Evolutionary conservation across 1,140 invertebrate species (phyloP).

Genomic region (Palaemon carinicauda): DNA sequence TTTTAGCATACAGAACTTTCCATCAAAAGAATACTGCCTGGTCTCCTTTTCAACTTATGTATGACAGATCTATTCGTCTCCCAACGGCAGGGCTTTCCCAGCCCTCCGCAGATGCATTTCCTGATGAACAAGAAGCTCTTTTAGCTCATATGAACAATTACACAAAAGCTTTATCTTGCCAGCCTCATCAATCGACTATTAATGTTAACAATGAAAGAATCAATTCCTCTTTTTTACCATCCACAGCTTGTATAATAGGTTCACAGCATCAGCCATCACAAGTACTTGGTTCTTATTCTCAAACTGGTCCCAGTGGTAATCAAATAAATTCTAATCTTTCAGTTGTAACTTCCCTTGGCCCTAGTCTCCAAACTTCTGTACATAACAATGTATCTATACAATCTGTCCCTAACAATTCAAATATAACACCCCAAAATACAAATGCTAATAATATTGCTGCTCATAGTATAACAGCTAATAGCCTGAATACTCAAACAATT

Average conservation of each 20-base stretch:
- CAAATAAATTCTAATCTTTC: slow-evolving; percentile 24
- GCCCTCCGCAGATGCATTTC: neutral
- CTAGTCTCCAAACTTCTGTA: neutral
- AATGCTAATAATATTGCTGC: neutral
- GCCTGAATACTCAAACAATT: slow-evolving; percentile 25
- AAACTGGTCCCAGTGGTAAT: slow-evolving; percentile 16
- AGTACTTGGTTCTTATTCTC: slow-evolving; percentile 12
- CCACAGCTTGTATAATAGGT: neutral
- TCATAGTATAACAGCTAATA: slow-evolving; percentile 5
- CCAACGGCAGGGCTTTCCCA: neutral
- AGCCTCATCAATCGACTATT: slow-evolving; percentile 3
- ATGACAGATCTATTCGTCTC: slow-evolving; percentile 17
- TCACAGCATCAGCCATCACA: slow-evolving; percentile 17
- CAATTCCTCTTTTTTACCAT: neutral
- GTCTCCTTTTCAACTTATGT: slow-evolving; percentile 31
- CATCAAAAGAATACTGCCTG: slow-evolving; percentile 21
- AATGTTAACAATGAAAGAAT: neutral
- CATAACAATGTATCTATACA: slow-evolving; percentile 21
- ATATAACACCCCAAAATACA: neutral
- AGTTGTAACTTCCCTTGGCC: neutral
- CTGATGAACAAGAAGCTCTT: slow-evolving; percentile 40
- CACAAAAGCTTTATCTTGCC: slow-evolving; percentile 30
- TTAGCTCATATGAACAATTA: slow-evolving; percentile 29
- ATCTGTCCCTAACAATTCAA: neutral
- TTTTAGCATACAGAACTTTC: slow-evolving; percentile 42